phyloP scores from a whole-genome alignment of 2,888 invertebrate genomes.

The Pollenia amentaria region DNA sequence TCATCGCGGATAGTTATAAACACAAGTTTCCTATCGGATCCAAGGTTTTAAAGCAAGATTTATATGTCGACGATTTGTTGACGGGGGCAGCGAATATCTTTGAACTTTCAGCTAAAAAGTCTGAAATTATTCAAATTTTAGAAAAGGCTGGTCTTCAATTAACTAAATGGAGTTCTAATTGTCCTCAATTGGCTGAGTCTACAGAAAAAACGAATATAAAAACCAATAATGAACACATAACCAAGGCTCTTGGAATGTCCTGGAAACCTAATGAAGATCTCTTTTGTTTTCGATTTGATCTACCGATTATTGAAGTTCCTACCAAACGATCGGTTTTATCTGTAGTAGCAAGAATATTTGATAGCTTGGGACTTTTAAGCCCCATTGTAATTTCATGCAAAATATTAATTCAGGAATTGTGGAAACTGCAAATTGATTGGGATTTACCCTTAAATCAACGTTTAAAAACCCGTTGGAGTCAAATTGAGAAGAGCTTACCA shows the following conservation, averaged over 20 bases:
- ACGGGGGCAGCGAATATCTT: background rate
- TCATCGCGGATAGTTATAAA: background rate
- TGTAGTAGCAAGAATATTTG: too few species aligned
- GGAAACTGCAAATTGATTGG: constrained; percentile 67
- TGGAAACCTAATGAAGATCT: constrained; percentile 12
- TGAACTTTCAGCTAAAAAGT: constrained; percentile 31
- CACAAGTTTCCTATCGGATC: background rate
- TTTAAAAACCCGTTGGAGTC: constrained; percentile 6
- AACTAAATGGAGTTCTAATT: constrained; percentile 25
- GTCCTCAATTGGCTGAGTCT: background rate
- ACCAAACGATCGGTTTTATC: constrained; percentile 3
- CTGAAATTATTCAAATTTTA: constrained; percentile 28
- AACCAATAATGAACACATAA: constrained; percentile 7
- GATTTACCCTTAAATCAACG: constrained; percentile 13
- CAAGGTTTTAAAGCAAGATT: background rate
- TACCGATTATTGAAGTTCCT: constrained; percentile 36
- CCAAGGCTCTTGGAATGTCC: constrained; percentile 33
- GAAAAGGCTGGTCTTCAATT: constrained; percentile 12
- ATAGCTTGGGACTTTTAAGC: too few species aligned
- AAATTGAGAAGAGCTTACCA: background rate
- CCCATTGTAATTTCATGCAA: too few species aligned
- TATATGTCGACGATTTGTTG: background rate
- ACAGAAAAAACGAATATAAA: background rate
- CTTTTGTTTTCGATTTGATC: constrained; percentile 39
- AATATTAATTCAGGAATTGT: constrained; percentile 12